These are phyloP conservation scores for Pogona vitticeps DNA, from an alignment of 2,113 vertebrate species.

Conservation along the genomic window DNA sequence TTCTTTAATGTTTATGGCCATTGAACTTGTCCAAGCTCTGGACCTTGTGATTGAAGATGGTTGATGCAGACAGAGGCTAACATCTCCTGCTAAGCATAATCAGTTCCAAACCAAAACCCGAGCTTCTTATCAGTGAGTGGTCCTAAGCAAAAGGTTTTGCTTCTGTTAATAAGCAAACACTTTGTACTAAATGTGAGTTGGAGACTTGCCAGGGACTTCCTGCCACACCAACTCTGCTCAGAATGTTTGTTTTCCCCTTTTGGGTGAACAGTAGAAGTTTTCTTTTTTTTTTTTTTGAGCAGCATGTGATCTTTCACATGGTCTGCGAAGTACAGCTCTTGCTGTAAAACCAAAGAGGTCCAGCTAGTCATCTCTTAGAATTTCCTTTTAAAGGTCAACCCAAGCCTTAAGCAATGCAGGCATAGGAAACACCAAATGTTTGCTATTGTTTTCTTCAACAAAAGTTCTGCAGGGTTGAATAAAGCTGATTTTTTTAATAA, in stretches of 20 bases:
- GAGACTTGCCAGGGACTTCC: conserved; percentile 32
- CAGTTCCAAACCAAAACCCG: neutral
- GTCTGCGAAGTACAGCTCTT: conserved; percentile 49
- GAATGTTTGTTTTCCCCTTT: neutral
- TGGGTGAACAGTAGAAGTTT: neutral
- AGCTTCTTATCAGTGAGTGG: neutral
- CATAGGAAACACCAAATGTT: neutral
- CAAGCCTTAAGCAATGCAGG: conserved; percentile 13
- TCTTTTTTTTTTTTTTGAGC: no score
- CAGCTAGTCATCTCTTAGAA: conserved; percentile 34
- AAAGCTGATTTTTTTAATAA: neutral
- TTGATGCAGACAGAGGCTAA: neutral
- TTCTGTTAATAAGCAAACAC: neutral
- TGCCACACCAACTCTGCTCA: conserved; percentile 26
- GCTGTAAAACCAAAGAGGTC: conserved; percentile 38
- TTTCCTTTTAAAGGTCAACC: conserved; percentile 8
- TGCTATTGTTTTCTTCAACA: neutral
- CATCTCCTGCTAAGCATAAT: neutral
- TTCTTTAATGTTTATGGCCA: no score
- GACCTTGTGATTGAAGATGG: neutral
- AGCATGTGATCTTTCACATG: conserved; percentile 59
- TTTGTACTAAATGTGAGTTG: neutral
- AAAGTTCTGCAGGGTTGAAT: conserved; percentile 15
- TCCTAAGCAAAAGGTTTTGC: accelerated
- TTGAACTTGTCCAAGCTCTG: no score